phyloP scores from a whole-genome alignment of 2,888 invertebrate species.

The Rapana venosa region DNA sequence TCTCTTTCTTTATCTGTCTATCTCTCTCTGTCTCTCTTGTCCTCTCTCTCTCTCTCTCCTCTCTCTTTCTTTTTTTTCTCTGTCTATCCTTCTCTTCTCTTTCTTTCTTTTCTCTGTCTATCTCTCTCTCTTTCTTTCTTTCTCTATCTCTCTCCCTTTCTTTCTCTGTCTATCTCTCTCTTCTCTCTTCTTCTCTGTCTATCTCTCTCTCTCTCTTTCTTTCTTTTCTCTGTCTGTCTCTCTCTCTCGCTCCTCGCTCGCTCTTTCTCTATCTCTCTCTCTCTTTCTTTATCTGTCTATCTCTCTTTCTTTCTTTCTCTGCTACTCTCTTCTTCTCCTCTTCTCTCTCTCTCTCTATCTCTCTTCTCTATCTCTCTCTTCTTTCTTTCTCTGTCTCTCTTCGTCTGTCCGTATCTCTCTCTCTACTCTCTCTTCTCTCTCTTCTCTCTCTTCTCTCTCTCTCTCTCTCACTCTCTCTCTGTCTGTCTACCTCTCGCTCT shows the following conservation, averaged over 20 bases:
- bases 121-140: not conserved
- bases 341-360: not conserved
- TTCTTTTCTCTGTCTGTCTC: not conserved
- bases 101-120: not conserved
- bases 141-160: not conserved
- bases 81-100: not conserved
- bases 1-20: not conserved
- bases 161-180: not conserved
- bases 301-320: not conserved
- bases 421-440: not conserved
- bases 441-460: not conserved
- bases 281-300: too few species aligned
- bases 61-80: too few species aligned
- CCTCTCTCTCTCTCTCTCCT: too few species aligned
- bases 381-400: not conserved
- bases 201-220: conserved; percentile 9
- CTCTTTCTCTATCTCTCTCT: not conserved
- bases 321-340: not conserved
- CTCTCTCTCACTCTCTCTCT: not conserved
- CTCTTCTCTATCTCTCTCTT: not conserved
- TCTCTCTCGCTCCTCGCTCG: not conserved
- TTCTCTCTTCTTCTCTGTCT: not conserved
- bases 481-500: not conserved
- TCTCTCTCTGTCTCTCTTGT: too few species aligned
- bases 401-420: not conserved